Evolutionary conservation across 1,140 invertebrate species (phyloP).

Genomic region (Cephus cinctus): DNA sequence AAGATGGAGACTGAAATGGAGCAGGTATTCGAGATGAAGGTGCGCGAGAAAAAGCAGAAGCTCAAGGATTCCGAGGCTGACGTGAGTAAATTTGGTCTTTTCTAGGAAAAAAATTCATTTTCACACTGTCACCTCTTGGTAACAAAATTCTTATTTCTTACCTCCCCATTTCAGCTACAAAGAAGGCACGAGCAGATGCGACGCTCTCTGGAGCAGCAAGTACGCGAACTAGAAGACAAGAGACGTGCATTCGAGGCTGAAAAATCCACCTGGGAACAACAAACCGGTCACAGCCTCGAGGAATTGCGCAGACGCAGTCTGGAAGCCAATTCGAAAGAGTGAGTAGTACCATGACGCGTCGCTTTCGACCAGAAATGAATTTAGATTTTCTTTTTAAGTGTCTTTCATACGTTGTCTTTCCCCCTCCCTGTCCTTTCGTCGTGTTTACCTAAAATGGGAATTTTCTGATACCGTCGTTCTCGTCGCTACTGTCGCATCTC

Average conservation of each 20-base stretch:
- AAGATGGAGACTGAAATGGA: constrained; percentile 97
- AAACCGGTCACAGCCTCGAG: constrained; percentile 84
- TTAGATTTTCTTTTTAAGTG: too few species aligned
- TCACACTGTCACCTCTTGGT: background rate
- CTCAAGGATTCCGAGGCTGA: constrained; percentile 90
- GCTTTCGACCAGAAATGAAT: too few species aligned
- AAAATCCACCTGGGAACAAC: constrained; percentile 83
- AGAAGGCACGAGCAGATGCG: constrained; percentile 70
- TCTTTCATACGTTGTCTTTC: too few species aligned
- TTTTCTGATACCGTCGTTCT: too few species aligned
- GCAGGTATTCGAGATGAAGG: constrained; percentile 85
- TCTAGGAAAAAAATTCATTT: constrained; percentile 6
- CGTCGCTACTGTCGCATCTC: too few species aligned
- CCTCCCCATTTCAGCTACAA: constrained; percentile 59
- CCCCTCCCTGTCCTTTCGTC: background rate
- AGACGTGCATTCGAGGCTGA: constrained; percentile 84
- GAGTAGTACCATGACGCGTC: too few species aligned
- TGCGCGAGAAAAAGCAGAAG: constrained; percentile 90
- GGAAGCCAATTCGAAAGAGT: constrained; percentile 86
- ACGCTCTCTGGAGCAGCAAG: constrained; percentile 76
- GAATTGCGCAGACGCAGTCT: constrained; percentile 80
- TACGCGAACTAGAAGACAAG: constrained; percentile 88
- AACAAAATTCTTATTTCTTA: constrained; percentile 6
- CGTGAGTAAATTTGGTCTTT: too few species aligned
- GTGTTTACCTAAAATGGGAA: too few species aligned